Conservation (phyloP, 2,113 vertebrate genomes). For the Xiphorhynchus elegans region DNA sequence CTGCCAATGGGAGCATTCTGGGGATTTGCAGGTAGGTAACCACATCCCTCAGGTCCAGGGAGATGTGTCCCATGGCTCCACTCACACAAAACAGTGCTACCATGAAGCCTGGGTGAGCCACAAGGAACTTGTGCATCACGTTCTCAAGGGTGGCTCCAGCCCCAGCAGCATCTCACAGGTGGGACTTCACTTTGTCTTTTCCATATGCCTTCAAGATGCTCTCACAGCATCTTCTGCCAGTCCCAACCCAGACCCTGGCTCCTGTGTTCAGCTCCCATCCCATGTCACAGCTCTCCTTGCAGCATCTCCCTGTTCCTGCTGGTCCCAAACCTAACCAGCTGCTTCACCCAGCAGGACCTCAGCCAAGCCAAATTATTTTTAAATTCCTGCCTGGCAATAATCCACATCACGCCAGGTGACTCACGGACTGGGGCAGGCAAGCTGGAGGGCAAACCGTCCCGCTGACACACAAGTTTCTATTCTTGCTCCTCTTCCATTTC, state of each 20-base stretch:
- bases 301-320: background rate
- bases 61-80: background rate
- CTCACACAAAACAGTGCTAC: background rate
- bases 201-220: background rate
- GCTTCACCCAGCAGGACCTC: background rate
- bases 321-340: background rate
- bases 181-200: background rate
- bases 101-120: background rate
- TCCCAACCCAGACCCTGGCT: background rate
- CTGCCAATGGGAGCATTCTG: background rate
- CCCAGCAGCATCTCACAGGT: background rate
- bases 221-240: background rate
- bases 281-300: background rate
- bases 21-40: background rate
- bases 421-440: background rate
- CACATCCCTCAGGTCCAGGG: background rate
- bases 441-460: background rate
- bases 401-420: background rate
- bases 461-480: slow-evolving; percentile 24
- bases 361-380: slow-evolving; percentile 23
- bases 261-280: background rate
- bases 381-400: slow-evolving; percentile 27
- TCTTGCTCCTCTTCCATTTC: slow-evolving; percentile 7
- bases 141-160: background rate
- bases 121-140: background rate